Evolutionary conservation across 1,140 invertebrate genomes (phyloP), one percentile per base, ranked within the genome.

Genomic region (Drosophila sulfurigaster): DNA sequence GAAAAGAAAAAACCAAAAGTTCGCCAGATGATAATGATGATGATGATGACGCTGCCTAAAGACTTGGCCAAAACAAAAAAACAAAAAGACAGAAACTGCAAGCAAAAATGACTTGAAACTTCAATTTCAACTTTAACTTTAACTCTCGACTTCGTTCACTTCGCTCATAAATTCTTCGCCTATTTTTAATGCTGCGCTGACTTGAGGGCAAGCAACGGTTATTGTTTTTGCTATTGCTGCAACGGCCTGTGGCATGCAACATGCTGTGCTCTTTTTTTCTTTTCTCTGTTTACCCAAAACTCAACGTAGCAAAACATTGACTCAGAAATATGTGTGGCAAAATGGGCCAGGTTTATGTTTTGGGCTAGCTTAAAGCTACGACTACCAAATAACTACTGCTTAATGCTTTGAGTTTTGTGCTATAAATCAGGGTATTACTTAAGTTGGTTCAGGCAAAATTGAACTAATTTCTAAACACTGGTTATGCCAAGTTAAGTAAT

Each of bases 61-160:
- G 62, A 41, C 41, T 41, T 54, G 28, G 57, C 70, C 1, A 60
- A 32, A 41, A 25, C 20, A 20, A 20, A 20, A 20, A 20, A 20
- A 16, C 16, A 20, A 20, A 20, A 20, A 25, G 3, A 20, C 20
- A 20, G 20, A 25, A 30, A 59, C 38, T 45, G 57, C 20, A 43
- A 46, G 20, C 3, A 11, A 45, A 45, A 59, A 59, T 59, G 41
- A 52, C 62, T 45, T 51, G 25, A 11, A 49, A 49, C 48, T 48
- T 62, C 58, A 52, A 56, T 41, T 71, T 41, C 56, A 51, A 60
- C 38, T 52, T 20, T 20, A 56, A 66, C 45, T 52, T 30, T 32
- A 35, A 59, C 71, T 70, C 67, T 60, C 30, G 67, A 70, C 45
- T 65, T 75, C 51, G 41, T 75, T 67, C 56, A 46, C 48, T 62